These are phyloP conservation scores for Pleuronectes platessa DNA, from an alignment of 2,113 vertebrate species.

Conservation along the genomic window DNA sequence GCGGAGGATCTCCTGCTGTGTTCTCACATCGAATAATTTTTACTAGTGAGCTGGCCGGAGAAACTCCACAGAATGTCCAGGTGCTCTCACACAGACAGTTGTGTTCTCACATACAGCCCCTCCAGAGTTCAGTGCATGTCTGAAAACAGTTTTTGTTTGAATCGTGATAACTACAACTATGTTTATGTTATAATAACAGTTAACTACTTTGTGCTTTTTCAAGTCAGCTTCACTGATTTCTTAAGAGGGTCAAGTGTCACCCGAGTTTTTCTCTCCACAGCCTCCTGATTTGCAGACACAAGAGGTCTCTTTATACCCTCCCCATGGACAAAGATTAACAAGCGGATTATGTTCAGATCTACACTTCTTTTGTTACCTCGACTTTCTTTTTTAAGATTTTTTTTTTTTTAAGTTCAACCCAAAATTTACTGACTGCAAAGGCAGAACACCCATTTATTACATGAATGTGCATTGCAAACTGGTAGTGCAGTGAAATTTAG, in stretches of 20 bases:
- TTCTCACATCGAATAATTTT: too few relatives aligned
- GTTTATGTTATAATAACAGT: neutral
- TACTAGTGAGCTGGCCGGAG: neutral
- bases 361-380: neutral
- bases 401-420: constrained; percentile 16
- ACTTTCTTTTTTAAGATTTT: neutral
- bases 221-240: constrained; percentile 38
- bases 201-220: neutral
- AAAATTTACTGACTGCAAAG: neutral
- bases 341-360: neutral
- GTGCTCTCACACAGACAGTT: too few relatives aligned
- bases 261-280: constrained; percentile 70
- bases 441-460: neutral
- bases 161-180: neutral
- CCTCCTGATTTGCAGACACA: constrained; percentile 49
- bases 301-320: constrained; percentile 3
- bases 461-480: constrained; percentile 10
- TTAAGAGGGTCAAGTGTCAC: constrained; percentile 66
- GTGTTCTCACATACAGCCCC: neutral
- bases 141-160: neutral
- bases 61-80: neutral
- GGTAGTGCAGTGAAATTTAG: neutral
- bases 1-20: too few relatives aligned
- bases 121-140: neutral
- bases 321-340: constrained; percentile 7